phyloP scores from a whole-genome alignment of 2,797 vertebrate species.

The Melanotaenia trifasciata region DNA sequence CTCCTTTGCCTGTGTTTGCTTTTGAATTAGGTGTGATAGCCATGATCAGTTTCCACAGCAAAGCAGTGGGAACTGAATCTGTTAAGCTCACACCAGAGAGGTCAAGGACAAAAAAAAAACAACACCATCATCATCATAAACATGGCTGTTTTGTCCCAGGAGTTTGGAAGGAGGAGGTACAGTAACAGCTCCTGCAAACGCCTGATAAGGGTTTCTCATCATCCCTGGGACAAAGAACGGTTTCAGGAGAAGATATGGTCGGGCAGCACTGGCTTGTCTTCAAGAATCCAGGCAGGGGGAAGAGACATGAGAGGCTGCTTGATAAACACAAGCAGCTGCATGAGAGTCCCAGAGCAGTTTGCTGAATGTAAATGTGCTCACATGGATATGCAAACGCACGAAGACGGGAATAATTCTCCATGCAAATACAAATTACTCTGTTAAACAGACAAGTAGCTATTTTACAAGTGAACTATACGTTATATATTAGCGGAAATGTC shows the following conservation, averaged over 20 bases:
- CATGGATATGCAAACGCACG: slow-evolving; percentile 18
- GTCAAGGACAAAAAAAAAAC: slow-evolving; percentile 13
- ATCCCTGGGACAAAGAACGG: slow-evolving; percentile 50
- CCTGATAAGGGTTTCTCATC: slow-evolving; percentile 53
- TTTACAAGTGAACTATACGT: background rate
- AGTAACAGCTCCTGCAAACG: slow-evolving; percentile 63
- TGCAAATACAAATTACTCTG: background rate
- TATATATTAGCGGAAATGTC: background rate
- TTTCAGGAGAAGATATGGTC: slow-evolving; percentile 29
- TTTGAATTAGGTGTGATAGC: slow-evolving; percentile 51
- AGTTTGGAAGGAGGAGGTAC: slow-evolving; percentile 19
- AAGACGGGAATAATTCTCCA: background rate
- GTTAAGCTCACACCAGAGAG: slow-evolving; percentile 14
- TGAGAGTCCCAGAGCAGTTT: slow-evolving; percentile 34
- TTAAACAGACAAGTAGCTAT: background rate
- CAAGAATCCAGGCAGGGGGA: slow-evolving; percentile 62
- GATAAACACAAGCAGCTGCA: slow-evolving; percentile 79
- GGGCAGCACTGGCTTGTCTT: slow-evolving; percentile 52
- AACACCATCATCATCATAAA: slow-evolving; percentile 15
- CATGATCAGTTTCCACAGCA: slow-evolving; percentile 22
- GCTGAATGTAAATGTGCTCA: slow-evolving; percentile 44
- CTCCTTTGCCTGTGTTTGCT: slow-evolving; percentile 45
- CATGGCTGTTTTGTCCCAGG: slow-evolving; percentile 23
- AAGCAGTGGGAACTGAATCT: slow-evolving; percentile 35
- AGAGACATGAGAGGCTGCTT: slow-evolving; percentile 34